These are phyloP conservation scores for Lapara coniferarum DNA, from an alignment of 2,888 invertebrate species.

Conservation along the genomic window DNA sequence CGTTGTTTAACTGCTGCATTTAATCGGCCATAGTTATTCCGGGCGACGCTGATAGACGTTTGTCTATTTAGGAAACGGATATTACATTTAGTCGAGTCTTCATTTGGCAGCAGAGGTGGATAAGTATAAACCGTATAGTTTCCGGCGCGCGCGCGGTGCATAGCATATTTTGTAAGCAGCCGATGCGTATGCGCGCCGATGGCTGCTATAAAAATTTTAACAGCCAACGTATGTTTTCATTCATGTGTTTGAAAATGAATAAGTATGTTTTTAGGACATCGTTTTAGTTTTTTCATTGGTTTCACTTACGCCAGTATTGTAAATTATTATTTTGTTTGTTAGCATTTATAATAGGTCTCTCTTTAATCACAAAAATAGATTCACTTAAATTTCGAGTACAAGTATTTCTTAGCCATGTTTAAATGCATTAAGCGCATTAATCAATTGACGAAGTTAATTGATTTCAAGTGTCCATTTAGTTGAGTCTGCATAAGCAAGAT, in stretches of 20 bases:
- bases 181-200: conserved; percentile 67
- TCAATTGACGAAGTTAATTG: conserved; percentile 60
- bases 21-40: conserved; percentile 80
- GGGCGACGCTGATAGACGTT: conserved; percentile 79
- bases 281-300: conserved; percentile 29
- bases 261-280: conserved; percentile 69
- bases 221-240: conserved; percentile 70
- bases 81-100: conserved; percentile 81
- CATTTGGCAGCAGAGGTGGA: conserved; percentile 81
- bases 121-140: conserved; percentile 77
- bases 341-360: background rate
- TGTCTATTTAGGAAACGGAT: conserved; percentile 84
- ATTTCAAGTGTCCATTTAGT: conserved; percentile 60
- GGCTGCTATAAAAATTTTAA: conserved; percentile 73
- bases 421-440: conserved; percentile 52
- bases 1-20: conserved; percentile 60
- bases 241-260: conserved; percentile 57
- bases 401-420: conserved; percentile 43
- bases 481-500: conserved; percentile 26
- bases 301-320: conserved; percentile 5
- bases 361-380: conserved; percentile 11
- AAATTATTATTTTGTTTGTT: background rate
- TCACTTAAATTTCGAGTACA: conserved; percentile 21
- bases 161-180: conserved; percentile 78
- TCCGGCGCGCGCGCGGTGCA: conserved; percentile 78